Conservation (phyloP, 2,797 vertebrate species). For the Lerista edwardsae region DNA sequence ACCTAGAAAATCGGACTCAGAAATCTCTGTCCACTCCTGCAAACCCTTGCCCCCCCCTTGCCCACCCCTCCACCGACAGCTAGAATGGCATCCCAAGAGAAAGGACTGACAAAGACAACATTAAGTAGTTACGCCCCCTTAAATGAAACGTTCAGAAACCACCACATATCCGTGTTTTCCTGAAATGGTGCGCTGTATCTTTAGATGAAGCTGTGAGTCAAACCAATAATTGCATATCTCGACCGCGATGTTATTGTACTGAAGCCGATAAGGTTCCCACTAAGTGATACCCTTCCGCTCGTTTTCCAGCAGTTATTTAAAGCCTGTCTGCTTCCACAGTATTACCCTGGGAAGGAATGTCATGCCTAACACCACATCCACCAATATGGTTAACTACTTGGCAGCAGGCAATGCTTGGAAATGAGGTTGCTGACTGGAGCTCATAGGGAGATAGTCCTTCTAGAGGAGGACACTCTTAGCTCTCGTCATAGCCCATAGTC, state of each 20-base stretch:
- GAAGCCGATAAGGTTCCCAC: conserved; percentile 12
- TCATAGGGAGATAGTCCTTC: neutral
- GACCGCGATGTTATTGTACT: conserved; percentile 36
- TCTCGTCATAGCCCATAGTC: neutral
- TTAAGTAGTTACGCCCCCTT: neutral
- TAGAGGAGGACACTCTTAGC: neutral
- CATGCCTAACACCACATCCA: neutral
- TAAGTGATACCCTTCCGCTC: conserved; percentile 13
- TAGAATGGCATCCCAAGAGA: neutral
- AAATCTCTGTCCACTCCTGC: neutral
- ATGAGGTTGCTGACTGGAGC: neutral
- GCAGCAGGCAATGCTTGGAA: neutral
- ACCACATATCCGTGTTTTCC: conserved; percentile 12
- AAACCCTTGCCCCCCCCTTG: neutral
- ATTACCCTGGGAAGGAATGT: neutral
- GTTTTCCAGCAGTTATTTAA: conserved; percentile 23
- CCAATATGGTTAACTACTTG: conserved; percentile 7
- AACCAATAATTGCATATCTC: conserved; percentile 46
- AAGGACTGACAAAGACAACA: neutral
- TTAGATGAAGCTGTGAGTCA: conserved; percentile 44
- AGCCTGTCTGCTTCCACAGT: neutral
- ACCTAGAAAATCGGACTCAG: neutral
- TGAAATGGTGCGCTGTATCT: conserved; percentile 38
- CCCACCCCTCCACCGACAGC: neutral
- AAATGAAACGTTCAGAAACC: neutral